These are phyloP conservation scores for Chloroceryle inda DNA, from an alignment of 2,797 vertebrate species.

Conservation along the genomic window DNA sequence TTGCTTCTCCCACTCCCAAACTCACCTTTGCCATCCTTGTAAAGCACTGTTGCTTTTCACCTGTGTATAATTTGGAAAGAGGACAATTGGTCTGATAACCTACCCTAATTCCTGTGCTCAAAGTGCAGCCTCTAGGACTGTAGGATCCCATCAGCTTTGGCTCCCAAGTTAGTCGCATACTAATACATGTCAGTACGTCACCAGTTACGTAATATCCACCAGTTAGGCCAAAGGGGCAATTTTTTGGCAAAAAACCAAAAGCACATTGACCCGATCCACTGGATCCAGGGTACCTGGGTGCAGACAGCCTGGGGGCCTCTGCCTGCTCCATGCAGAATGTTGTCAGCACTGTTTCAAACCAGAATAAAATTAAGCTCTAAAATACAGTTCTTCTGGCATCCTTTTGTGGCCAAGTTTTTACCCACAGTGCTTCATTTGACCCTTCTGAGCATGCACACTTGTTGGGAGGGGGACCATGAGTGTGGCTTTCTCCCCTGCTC, in stretches of 20 bases:
- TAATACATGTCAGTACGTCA: rapidly evolving
- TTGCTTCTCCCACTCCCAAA: neutral
- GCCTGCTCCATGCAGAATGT: rapidly evolving
- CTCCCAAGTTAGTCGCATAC: neutral
- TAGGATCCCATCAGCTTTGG: neutral
- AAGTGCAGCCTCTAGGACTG: neutral
- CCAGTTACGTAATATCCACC: neutral
- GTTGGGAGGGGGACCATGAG: neutral
- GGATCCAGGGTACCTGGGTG: rapidly evolving
- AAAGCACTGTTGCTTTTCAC: neutral
- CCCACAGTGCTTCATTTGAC: neutral
- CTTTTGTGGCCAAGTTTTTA: neutral
- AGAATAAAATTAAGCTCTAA: neutral
- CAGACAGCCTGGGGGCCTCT: neutral
- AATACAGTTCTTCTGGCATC: neutral
- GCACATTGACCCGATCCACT: neutral
- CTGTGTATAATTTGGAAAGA: neutral
- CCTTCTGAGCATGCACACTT: neutral
- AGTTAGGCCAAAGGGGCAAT: neutral
- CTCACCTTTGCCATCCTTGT: neutral
- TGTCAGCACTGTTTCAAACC: neutral
- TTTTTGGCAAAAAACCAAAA: neutral
- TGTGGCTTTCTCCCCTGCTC: neutral
- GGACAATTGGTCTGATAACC: rapidly evolving
- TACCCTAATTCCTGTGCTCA: neutral